A percentile compares a stretch with the other conserved stretches of the same genome.
Conservation (phyloP, 2,113 vertebrate species). For the Cololabis saira region DNA sequence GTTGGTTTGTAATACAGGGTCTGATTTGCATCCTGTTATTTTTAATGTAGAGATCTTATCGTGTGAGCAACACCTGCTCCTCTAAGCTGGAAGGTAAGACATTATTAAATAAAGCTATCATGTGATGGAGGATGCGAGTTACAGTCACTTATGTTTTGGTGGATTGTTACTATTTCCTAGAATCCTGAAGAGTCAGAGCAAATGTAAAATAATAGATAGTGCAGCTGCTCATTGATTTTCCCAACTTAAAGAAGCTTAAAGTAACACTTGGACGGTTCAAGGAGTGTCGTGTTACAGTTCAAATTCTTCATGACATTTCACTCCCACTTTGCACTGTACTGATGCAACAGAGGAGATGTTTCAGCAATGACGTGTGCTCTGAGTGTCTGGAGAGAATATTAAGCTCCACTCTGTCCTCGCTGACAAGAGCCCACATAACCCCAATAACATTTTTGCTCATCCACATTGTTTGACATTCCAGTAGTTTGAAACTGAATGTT, state of each 20-base stretch:
- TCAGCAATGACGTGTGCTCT: constrained; percentile 60
- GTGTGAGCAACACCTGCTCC: constrained; percentile 6
- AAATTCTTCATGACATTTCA: constrained; percentile 49
- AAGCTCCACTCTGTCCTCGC: constrained; percentile 41
- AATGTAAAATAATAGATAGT: constrained; percentile 15
- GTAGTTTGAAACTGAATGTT: not conserved
- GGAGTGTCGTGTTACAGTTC: constrained; percentile 55
- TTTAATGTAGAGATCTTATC: no score
- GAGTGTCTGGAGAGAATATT: constrained; percentile 41
- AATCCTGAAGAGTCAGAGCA: constrained; percentile 17
- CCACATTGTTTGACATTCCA: constrained; percentile 10
- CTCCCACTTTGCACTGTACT: constrained; percentile 53
- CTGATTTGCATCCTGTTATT: constrained; percentile 25
- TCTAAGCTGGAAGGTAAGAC: not conserved
- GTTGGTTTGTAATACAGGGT: constrained; percentile 47
- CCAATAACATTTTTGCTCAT: constrained; percentile 20
- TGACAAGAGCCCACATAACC: constrained; percentile 37
- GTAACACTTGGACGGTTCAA: constrained; percentile 38
- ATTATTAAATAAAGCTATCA: not conserved
- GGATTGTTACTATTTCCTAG: not conserved
- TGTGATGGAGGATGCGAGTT: not conserved
- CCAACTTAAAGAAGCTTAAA: constrained; percentile 34
- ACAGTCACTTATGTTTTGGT: not conserved
- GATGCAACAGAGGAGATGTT: constrained; percentile 69
- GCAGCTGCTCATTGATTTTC: constrained; percentile 23